phyloP scores from a whole-genome alignment of 2,797 vertebrate genomes.

The Ceryle rudis region DNA sequence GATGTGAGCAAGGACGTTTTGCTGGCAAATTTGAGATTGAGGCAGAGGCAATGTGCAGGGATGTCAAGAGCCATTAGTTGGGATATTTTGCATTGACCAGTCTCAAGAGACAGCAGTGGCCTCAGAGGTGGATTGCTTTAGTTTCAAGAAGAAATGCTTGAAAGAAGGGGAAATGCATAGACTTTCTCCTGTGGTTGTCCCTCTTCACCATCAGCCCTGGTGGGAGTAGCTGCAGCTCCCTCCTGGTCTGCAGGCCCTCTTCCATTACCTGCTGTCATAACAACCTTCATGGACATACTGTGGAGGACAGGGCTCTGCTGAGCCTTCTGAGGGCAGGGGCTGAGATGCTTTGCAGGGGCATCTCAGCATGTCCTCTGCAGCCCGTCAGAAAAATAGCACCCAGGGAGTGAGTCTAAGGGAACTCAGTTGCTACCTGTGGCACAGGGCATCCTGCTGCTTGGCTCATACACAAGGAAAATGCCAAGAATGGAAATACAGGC shows the following conservation, averaged over 20 bases:
- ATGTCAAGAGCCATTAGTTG: background rate
- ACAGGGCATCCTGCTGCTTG: background rate
- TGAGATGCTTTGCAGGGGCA: background rate
- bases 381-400: background rate
- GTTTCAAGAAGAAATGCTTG: background rate
- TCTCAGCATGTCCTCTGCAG: background rate
- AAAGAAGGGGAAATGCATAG: background rate
- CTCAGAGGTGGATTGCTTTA: background rate
- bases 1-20: background rate
- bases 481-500: background rate
- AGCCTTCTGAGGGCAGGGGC: background rate
- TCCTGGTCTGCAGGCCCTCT: background rate
- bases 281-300: background rate
- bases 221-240: background rate
- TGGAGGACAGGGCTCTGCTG: background rate
- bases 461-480: background rate
- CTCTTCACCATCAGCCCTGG: background rate
- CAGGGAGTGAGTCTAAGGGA: background rate
- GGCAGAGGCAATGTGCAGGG: background rate
- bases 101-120: background rate
- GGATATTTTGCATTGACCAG: background rate
- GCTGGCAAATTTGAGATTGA: background rate
- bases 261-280: background rate
- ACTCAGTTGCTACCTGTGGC: fast-evolving
- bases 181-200: background rate